Evolutionary conservation across 2,797 vertebrate species (phyloP).

Genomic region (Pempheris klunzingeri): DNA sequence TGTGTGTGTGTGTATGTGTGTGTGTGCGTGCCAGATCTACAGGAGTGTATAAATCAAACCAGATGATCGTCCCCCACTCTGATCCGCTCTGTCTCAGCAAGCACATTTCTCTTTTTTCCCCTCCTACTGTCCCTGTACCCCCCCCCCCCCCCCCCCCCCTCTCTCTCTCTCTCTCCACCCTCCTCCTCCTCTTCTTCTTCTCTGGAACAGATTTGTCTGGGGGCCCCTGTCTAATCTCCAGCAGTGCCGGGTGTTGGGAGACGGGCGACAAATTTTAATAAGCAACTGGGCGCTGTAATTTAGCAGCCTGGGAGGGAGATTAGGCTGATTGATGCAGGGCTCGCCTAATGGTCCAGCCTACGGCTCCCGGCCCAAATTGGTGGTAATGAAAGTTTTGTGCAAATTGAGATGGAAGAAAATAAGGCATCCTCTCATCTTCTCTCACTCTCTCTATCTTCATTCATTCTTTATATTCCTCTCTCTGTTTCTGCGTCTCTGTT

Average conservation of each 20-base stretch:
- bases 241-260: conserved; percentile 76
- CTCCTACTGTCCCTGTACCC: conserved; percentile 63
- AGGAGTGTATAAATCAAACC: conserved; percentile 82
- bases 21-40: conserved; percentile 48
- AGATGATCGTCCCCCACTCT: conserved; percentile 71
- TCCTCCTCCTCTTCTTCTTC: conserved; percentile 31
- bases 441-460: conserved; percentile 63
- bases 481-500: conserved; percentile 38
- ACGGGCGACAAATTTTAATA: conserved; percentile 86
- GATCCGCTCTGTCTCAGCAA: conserved; percentile 67
- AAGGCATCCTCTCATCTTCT: conserved; percentile 65
- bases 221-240: conserved; percentile 79
- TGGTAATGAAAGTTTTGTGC: conserved; percentile 91
- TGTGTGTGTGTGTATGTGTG: conserved; percentile 20
- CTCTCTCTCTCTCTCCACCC: not conserved
- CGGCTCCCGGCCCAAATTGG: conserved; percentile 83
- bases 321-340: conserved; percentile 86
- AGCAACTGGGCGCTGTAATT: conserved; percentile 84
- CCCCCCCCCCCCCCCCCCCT: conserved; percentile 35
- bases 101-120: conserved; percentile 54
- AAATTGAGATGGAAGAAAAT: conserved; percentile 84
- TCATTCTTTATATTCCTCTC: conserved; percentile 44
- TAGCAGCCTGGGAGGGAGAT: conserved; percentile 84
- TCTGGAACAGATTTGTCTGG: conserved; percentile 81
- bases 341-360: conserved; percentile 86